A percentile compares a stretch with the other conserved stretches of the same genome.
Evolutionary conservation across 2,797 vertebrate species (phyloP).

Genomic region (Gadopsis marmoratus): DNA sequence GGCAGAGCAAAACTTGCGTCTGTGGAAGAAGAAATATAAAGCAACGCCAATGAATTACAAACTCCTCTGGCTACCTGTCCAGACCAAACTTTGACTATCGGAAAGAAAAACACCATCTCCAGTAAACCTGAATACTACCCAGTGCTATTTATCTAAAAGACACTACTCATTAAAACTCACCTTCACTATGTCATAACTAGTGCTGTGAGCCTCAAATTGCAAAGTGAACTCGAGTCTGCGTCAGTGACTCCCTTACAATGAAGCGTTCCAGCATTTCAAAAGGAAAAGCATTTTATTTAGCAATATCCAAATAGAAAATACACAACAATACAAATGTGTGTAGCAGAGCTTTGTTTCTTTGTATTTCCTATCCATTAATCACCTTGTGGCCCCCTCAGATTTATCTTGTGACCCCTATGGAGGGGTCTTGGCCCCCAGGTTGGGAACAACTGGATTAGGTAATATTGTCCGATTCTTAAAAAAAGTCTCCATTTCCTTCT

Average conservation of each 20-base stretch:
- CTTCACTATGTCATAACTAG: too few species aligned
- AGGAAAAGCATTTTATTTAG: too few species aligned
- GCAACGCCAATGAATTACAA: not conserved
- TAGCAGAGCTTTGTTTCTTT: not conserved
- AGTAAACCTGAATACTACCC: not conserved
- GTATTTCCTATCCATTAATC: not conserved
- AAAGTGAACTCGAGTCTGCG: not conserved
- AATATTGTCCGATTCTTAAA: not conserved
- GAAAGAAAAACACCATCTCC: not conserved
- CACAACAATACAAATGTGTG: not conserved
- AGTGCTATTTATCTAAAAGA: too few species aligned
- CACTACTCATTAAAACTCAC: too few species aligned
- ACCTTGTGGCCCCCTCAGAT: not conserved
- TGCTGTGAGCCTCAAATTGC: not conserved
- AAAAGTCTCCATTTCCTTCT: not conserved
- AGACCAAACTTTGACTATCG: not conserved
- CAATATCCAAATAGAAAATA: not conserved
- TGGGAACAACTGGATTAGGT: not conserved
- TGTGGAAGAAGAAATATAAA: slow-evolving; percentile 28
- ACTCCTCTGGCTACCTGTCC: not conserved
- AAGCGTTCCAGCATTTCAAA: not conserved
- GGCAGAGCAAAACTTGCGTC: slow-evolving; percentile 50
- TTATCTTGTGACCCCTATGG: not conserved
- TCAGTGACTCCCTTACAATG: not conserved
- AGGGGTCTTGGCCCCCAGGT: not conserved